Base-by-base conservation (phyloP, 2,888 invertebrate genomes). In the Drosophila macrospina region DNA sequence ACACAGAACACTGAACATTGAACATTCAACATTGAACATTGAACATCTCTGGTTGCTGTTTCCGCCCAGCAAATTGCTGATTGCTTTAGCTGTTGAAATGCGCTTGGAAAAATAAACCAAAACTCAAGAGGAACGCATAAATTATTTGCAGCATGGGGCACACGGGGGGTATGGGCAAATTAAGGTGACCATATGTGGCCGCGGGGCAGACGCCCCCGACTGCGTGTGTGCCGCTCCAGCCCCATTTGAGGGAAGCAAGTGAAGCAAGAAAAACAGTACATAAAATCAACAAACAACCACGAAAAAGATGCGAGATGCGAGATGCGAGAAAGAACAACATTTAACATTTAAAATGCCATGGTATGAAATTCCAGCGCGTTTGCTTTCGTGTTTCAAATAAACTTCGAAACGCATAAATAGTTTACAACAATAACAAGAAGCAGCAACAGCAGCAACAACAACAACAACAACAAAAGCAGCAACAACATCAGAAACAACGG, bases 151-250 rank as follows among this genome's bases (percentile, higher is more conserved):
- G 57, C 55, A 20, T 4, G 37, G 6, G 26, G 32, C 1, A 11
- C 1, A 24, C n/a, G 15, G 7, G n/a, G 44, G 51, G 42, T 6
- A 47, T 44, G 60, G 69, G 65, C 64, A 77, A 86, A 84, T 83
- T 86, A 84, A 85, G 86, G 87, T 86, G 85, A 86, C 85, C 84
- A 85, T 85, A 84, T 85, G 84, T 85, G 84, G 84, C 86, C 80
- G 70, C 67, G 74, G 79, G 83, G 84, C 84, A 78, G 64, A 67
- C 55, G 52, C 55, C 30, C 63, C 54, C 32, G 36, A 41, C 54
- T 44, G 62, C 34, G 68, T 36, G 54, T 36, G 36, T 20, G 20
- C 20, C 20, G 20, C 20, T 20, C 20, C 20, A 20, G 20, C 32
- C 32, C 32, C 32, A 32, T 32, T 32, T 32, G 65, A 50, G 20